A percentile compares a stretch with the other conserved stretches of the same genome.
Conservation (phyloP, 2,113 vertebrate species). For the Seriola quinqueradiata region DNA sequence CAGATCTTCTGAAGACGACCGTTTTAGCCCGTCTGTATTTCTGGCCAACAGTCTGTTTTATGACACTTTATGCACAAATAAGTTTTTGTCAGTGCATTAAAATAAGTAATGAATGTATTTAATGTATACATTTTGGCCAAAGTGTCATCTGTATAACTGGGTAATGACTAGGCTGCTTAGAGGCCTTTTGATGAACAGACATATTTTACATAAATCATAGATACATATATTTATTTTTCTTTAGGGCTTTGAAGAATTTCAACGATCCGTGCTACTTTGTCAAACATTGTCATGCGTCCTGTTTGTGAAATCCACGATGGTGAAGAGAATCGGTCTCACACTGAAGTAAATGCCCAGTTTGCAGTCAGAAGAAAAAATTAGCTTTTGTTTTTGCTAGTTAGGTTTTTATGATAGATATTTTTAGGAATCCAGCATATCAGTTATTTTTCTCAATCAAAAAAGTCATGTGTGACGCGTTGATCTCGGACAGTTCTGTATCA, state of each 20-base stretch:
- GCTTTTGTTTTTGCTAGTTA: slow-evolving; percentile 67
- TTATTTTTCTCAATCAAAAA: slow-evolving; percentile 66
- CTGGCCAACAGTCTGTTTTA: slow-evolving; percentile 50
- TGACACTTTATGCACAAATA: slow-evolving; percentile 67
- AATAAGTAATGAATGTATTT: slow-evolving; percentile 72
- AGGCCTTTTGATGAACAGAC: slow-evolving; percentile 66
- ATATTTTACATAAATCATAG: slow-evolving; percentile 80
- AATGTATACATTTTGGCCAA: slow-evolving; percentile 63
- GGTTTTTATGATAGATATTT: slow-evolving; percentile 78
- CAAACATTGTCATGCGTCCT: slow-evolving; percentile 42
- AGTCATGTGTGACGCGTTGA: slow-evolving; percentile 55
- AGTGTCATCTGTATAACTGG: slow-evolving; percentile 61
- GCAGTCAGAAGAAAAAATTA: slow-evolving; percentile 55
- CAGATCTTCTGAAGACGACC: slow-evolving; percentile 55
- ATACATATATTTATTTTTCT: slow-evolving; percentile 82
- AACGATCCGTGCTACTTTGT: slow-evolving; percentile 52
- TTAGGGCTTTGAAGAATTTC: slow-evolving; percentile 63
- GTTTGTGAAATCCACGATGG: slow-evolving; percentile 43
- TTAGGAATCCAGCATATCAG: slow-evolving; percentile 59
- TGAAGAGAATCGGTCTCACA: slow-evolving; percentile 35
- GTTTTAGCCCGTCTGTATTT: slow-evolving; percentile 60
- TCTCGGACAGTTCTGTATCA: slow-evolving; percentile 62
- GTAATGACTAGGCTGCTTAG: slow-evolving; percentile 45
- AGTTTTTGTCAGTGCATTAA: slow-evolving; percentile 65
- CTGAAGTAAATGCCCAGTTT: slow-evolving; percentile 52